Base-by-base conservation (phyloP, 2,888 invertebrate genomes). In the Agapostemon virescens region DNA sequence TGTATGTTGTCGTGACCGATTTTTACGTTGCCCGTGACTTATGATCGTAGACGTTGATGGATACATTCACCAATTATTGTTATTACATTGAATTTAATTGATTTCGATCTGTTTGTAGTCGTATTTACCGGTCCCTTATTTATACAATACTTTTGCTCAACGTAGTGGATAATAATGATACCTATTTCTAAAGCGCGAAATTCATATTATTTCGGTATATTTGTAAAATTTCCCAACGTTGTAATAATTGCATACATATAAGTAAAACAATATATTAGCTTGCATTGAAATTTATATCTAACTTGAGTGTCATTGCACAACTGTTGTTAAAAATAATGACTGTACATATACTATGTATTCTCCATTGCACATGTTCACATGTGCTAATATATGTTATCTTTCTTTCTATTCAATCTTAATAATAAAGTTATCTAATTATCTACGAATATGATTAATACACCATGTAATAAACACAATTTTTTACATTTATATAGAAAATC, bases 241-340 rank as follows among this genome's bases (percentile, higher is more conserved):
- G 20, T 5, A 2, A 36, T 38, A 36, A 17, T 38, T 67, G 38
- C 26, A 6, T 63, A 26, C 26, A 67, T 40, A 45, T 64, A 69
- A 69, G 63, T 73, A 73, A 40, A 49, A 58, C 17, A n/a, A 45
- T 38, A n/a, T 36, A 9, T n/a, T 30, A 64, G n/a, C 7, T 9
- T 58, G 20, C 26, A 20, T 67, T 23, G 30, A 33, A 23, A 30
- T 68, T n/a, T 11, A 45, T 30, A 67, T 42, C 11, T 68, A 64
- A 77, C 23, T 33, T 68, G 82, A 86, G 80, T 77, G 77, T 86
- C 86, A 86, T 86, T 86, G 80, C 84, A 86, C 81, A 78, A 80
- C 71, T 84, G 52, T 45, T 64, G 26, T 73, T 45, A 74, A 45
- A 74, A 77, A 61, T 49, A 79, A 69, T 69, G 30, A 69, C 13